Evolutionary conservation across 2,888 invertebrate species (phyloP), one percentile per base, ranked within the genome.

Genomic region (Syrphus vitripennis): DNA sequence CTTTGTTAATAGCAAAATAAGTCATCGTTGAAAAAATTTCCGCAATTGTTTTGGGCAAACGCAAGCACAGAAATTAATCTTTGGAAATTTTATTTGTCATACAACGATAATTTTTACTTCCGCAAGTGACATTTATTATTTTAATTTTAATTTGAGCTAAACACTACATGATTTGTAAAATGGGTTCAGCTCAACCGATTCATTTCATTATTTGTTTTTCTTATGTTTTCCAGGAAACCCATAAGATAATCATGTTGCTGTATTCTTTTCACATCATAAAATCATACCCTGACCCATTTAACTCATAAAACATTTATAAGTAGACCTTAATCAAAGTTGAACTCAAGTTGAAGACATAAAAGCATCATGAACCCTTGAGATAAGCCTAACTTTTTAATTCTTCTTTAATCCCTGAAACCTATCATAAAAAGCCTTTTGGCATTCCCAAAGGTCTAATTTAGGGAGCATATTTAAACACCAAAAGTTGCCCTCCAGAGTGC

Each of bases 381-480:
- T 29, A 63, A 29, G 29, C 29, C n/a, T 26, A 40, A 63, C n/a
- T 63, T 40, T 24, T 40, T 24, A 14, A 29, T 65, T 12, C 10
- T 19, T 45, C 12, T 19, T 45, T 29, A 63, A 29, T 63, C 1
- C 21, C 21, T 5, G 1, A 48, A 37, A 10, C 7, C 7, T 29
- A 48, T 48, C 21, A 48, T 65, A 48, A 48, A n/a, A 65, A 48
- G 12, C 48, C 65, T 42, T 63, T 45, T 50, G 31, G 24, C 48
- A 24, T 29, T n/a, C 67, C 50, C 67, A 50, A 50, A 12, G 67
- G 48, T 34, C 48, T 67, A 34, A 67, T 50, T 67, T n/a, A 16
- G 31, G 31, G 16, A 65, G 14, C 19, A 67, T 48, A 31, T 63
- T 40, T 6, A 26, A 61, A 42, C 16, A n/a, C 10, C 16, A 24